Evolutionary conservation across 2,888 invertebrate species (phyloP), one percentile per base, ranked within the genome.

Genomic region (Leptothorax acervorum): DNA sequence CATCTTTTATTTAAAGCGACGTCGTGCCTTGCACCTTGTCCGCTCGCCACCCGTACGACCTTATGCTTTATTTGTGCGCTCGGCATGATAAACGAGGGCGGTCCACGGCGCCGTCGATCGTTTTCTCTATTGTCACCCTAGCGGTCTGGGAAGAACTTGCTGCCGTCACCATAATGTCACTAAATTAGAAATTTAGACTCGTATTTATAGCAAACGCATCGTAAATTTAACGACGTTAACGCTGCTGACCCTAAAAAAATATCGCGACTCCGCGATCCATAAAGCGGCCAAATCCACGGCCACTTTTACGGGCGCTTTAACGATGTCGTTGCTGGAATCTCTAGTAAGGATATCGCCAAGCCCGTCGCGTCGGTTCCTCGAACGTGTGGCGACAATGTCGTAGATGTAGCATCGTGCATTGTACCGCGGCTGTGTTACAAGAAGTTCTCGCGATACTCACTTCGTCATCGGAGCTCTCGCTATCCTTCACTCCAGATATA

Each of bases 1-100:
- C 86, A 73, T 87, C 84, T 84, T 86, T 87, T 88, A 89, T 89
- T 85, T 85, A 88, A 84, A 76, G 78, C 81, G 83, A 82, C 73
- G 85, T 83, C 55, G 8, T 39, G 23, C 53, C 70, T 70, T 39
- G 76, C 66, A 83, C 81, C 82, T 83, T 78, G 84, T 76, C 63
- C 71, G 74, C 71, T 71, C 78, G 18, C 60, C 45, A 45, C 70
- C 74, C 74, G 65, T 79, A 53, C 76, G 23, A 31, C 71, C 70
- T 82, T 85, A 63, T 86, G 65, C 84, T 84, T 86, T 86, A 88
- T 88, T 88, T 88, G 88, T 86, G 85, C 75, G 78, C 39, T 28
- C 60, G 71, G 79, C 62, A 79, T 88, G 86, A 88, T 83, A 86
- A 86, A 84, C 85, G 86, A 84, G 88, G 83, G 57, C 75, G 82